Evolutionary conservation across 2,888 invertebrate species (phyloP), one percentile per base, ranked within the genome.

Genomic region (Pherbina coryleti): DNA sequence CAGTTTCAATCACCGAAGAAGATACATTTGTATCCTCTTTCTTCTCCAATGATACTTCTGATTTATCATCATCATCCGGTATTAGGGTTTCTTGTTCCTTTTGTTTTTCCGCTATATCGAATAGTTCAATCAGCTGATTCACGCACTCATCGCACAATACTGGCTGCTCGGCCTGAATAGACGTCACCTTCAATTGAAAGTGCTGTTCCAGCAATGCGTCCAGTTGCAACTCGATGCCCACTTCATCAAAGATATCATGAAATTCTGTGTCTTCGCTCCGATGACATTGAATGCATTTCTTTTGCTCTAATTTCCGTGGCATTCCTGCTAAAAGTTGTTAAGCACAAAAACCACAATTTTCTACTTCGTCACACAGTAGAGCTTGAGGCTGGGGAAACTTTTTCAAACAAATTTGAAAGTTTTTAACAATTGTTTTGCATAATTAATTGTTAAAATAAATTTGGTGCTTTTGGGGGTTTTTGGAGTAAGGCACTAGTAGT

Each of bases 171-270:
- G 67, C 62, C 0, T 71, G 7, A 19, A 84, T 79, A 7, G 79
- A 67, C 3, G 75, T 75, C 3, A 87, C 79, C 44, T 78, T 76
- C 7, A 88, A 64, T 11, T 84, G 64, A 75, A 86, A 89, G 80
- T 84, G 84, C 34, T 84, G 83, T 5, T 79, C 79, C 0, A 89
- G 75, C 19, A 89, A 78, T 37, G 81, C 78, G 11, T 85, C 81
- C 51, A 89, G 79, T 7, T 85, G 85, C 11, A 89, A 78, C 69
- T 89, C 88, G 3, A 83, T 57, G 5, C 89, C 89, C n/a, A 85
- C 83, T 76, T 87, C 86, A 82, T 88, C 87, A 44, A 86, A 89
- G 55, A 89, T 84, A 60, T 86, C 83, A 28, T 87, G 86, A 80
- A 83, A 89, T 34, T 84, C 79, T 3, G n/a, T 51, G 17, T 22